phyloP scores from a whole-genome alignment of 2,113 vertebrate species.

The Tetraodon nigroviridis region DNA sequence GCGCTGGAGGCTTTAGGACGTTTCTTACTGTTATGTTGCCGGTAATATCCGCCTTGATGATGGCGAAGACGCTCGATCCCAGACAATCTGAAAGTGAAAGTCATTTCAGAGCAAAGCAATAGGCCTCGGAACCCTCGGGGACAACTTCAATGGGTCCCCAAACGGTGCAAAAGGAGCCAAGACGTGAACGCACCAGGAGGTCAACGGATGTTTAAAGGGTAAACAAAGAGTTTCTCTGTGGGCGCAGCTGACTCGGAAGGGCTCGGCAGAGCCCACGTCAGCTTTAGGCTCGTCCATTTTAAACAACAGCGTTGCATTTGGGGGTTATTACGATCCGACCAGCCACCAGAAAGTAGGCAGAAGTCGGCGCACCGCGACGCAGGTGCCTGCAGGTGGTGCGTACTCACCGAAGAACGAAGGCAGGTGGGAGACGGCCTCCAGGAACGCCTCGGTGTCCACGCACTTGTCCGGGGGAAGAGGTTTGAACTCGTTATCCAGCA shows the following conservation, averaged over 20 bases:
- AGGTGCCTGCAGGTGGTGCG: background rate
- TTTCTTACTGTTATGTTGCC: constrained; percentile 88
- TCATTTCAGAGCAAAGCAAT: constrained; percentile 36
- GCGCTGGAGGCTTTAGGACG: too few species aligned
- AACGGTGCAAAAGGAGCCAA: background rate
- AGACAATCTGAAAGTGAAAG: constrained; percentile 81
- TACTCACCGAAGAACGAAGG: constrained; percentile 90
- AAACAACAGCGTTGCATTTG: too few species aligned
- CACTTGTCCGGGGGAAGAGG: constrained; percentile 81
- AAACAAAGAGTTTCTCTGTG: constrained; percentile 55
- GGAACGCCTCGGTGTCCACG: constrained; percentile 80
- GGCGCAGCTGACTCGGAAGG: constrained; percentile 7
- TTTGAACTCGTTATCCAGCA: constrained; percentile 83
- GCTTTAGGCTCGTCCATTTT: background rate
- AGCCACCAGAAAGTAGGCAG: too few species aligned
- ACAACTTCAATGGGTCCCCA: background rate
- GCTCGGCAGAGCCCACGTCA: background rate
- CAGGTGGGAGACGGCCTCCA: constrained; percentile 82
- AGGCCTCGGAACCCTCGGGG: background rate
- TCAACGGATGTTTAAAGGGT: constrained; percentile 36
- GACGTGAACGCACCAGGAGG: constrained; percentile 43
- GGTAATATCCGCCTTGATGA: constrained; percentile 88
- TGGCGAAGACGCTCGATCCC: constrained; percentile 83
- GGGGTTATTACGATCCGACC: too few species aligned
- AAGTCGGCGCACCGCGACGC: background rate